Evolutionary conservation across 2,888 invertebrate genomes (phyloP).

Genomic region (Volucella bombylans): DNA sequence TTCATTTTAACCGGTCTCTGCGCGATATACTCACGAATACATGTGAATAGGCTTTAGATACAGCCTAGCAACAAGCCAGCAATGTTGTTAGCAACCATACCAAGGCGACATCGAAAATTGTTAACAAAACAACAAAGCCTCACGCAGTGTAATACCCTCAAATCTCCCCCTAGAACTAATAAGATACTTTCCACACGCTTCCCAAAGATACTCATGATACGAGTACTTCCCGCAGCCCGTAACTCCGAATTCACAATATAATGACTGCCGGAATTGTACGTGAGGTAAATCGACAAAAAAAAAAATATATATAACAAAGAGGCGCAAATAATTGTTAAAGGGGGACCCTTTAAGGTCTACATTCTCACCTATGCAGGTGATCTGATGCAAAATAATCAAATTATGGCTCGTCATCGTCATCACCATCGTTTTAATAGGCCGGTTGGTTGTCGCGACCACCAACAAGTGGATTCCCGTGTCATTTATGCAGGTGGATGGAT

Average conservation of each 20-base stretch:
- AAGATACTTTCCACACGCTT: constrained; percentile 32
- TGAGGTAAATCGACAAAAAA: constrained; percentile 1
- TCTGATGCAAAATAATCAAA: constrained; percentile 53
- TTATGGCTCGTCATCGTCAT: constrained; percentile 44
- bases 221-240: background rate
- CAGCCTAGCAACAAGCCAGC: constrained; percentile 18
- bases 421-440: constrained; percentile 9
- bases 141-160: constrained; percentile 43
- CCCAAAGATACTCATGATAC: background rate
- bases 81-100: constrained; percentile 41
- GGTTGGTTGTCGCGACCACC: background rate
- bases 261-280: background rate
- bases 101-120: constrained; percentile 25
- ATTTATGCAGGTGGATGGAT: constrained; percentile 64
- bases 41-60: constrained; percentile 19
- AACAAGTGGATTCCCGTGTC: constrained; percentile 51
- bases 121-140: constrained; percentile 21
- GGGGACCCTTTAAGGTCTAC: constrained; percentile 10
- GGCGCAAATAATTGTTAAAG: constrained; percentile 32
- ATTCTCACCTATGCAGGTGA: constrained; percentile 60
- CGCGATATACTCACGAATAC: constrained; percentile 10
- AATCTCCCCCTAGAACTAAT: constrained; percentile 29
- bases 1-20: constrained; percentile 34
- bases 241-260: constrained; percentile 16
- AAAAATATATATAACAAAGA: constrained; percentile 12